These are phyloP conservation scores for Fabriciana adippe DNA, from an alignment of 2,888 invertebrate species.

Conservation along the genomic window DNA sequence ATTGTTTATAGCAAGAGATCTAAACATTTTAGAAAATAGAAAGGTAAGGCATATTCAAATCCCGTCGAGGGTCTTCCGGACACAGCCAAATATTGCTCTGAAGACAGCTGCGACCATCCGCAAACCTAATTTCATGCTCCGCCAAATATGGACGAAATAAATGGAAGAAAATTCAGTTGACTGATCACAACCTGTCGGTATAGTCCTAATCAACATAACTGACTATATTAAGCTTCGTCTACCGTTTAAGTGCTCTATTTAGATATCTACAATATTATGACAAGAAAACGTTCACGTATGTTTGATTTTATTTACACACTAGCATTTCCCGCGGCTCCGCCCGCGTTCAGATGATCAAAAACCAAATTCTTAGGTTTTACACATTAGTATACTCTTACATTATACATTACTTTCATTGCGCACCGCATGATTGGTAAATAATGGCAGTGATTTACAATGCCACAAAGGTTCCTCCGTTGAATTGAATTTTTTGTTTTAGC, in stretches of 20 bases:
- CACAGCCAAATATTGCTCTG: slow-evolving; percentile 52
- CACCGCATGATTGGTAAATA: too few species aligned
- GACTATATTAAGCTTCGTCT: slow-evolving; percentile 9
- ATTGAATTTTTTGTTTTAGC: too few species aligned
- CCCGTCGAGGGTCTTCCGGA: slow-evolving; percentile 27
- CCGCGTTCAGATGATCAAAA: too few species aligned
- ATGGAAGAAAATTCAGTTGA: slow-evolving; percentile 50
- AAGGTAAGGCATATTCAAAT: slow-evolving; percentile 34
- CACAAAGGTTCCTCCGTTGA: too few species aligned
- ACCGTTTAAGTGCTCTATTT: background rate
- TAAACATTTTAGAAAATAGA: slow-evolving; percentile 8
- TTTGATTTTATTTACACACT: too few species aligned
- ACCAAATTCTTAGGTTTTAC: too few species aligned
- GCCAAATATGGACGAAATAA: slow-evolving; percentile 70
- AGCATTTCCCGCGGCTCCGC: too few species aligned
- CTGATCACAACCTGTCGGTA: slow-evolving; percentile 20
- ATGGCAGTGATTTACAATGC: too few species aligned
- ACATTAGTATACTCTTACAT: too few species aligned
- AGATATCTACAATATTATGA: background rate
- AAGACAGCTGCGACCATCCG: slow-evolving; percentile 70
- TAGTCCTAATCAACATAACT: slow-evolving; percentile 15
- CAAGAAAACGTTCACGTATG: background rate
- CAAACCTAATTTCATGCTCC: slow-evolving; percentile 74
- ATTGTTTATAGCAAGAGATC: slow-evolving; percentile 12
- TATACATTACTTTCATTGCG: too few species aligned